Evolutionary conservation across 2,113 vertebrate species (phyloP).

Genomic region (Poeciliopsis retropinna): DNA sequence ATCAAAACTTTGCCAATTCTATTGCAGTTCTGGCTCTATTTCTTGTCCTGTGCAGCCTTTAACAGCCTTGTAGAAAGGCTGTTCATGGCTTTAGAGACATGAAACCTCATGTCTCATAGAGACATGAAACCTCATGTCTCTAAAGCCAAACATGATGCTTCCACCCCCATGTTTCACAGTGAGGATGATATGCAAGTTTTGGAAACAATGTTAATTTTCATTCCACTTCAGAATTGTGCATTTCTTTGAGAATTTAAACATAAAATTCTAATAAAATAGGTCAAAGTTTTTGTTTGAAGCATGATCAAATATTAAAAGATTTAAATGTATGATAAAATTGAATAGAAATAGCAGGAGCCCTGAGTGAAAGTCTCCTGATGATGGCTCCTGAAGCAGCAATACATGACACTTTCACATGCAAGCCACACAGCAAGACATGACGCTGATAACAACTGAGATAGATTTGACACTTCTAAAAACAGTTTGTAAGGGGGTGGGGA

Average conservation of each 20-base stretch:
- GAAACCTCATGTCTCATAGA: no score
- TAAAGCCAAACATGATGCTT: background rate
- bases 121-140: no score
- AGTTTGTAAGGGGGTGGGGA: conserved; percentile 20
- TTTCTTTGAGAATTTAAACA: no score
- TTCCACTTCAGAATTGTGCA: no score
- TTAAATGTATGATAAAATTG: conserved; percentile 61
- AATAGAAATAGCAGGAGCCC: conserved; percentile 49
- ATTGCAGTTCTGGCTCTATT: no score
- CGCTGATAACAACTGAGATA: conserved; percentile 76
- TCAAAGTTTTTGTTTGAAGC: background rate
- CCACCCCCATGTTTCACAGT: no score
- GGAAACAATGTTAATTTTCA: background rate
- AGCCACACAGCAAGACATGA: conserved; percentile 67
- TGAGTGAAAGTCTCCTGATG: conserved; percentile 63
- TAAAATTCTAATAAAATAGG: background rate
- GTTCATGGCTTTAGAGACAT: no score
- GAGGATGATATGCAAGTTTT: background rate
- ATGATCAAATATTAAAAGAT: background rate
- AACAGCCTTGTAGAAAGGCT: no score
- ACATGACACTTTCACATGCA: conserved; percentile 69
- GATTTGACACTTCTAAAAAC: conserved; percentile 72
- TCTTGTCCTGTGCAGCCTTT: no score
- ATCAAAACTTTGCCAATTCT: no score
- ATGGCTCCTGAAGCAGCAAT: conserved; percentile 66